Evolutionary conservation across 2,888 invertebrate species (phyloP), one percentile per base, ranked within the genome.

Genomic region (Phania funesta): DNA sequence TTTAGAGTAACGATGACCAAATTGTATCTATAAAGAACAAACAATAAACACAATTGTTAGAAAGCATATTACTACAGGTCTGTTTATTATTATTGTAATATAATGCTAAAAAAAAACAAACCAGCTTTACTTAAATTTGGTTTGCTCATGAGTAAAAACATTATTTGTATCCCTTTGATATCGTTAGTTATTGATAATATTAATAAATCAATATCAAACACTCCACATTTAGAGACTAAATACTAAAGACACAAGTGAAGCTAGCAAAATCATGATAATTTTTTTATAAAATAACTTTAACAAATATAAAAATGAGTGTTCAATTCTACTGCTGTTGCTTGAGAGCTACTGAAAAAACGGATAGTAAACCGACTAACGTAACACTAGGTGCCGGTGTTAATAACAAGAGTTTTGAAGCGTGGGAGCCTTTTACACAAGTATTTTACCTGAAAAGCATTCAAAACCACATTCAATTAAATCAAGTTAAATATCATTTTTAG

Each of bases 1-100:
- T 88, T 95, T 96, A 7, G 94, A 94, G 89, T 95, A 95, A 89
- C 95, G 95, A 7, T 94, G 93, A 16, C 95, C 96, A 89, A 93
- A 93, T 3, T 94, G 95, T 85, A 96, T 88, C 91, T 91, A 83
- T 3, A 85, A 85, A 54, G 1, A 50, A 3, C 58, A 29, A 6
- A 29, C 29, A 48, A 20, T 60, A 58, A 18, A 41, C 2, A 29
- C 62, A 74, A 48, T 20, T 48, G 20, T 32, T 60, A 62, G 29
- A 38, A 62, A 60, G 2, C 11, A 46, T 4, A 29, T 11, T 58
- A 6, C 8, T n/a, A 29, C 7, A 50, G 11, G 8, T 60, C 44
- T 68, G 62, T 60, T 44, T 16, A 16, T 65, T 50, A 44, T 35
- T 24, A 20, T 46, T 56, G 70, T 56, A 64, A 46, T 71, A 29